These are phyloP conservation scores for Drosophila gaucha DNA, from an alignment of 2,888 invertebrate species.

Conservation along the genomic window DNA sequence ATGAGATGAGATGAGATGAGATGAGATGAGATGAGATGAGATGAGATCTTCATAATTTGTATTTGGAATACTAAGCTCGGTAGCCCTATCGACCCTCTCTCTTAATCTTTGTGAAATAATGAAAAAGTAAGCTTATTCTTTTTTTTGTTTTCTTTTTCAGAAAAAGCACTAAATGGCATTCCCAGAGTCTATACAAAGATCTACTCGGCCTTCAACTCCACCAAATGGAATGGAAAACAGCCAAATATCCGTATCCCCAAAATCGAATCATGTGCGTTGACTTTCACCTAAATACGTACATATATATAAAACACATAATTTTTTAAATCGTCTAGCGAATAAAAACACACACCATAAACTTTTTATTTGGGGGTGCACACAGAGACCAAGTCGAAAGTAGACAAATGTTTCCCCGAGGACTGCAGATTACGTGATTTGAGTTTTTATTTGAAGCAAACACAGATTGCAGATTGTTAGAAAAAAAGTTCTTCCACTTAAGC, in stretches of 20 bases:
- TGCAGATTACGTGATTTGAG: conserved; percentile 48
- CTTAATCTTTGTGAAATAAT: no score
- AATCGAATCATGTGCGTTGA: conserved; percentile 62
- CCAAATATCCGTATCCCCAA: conserved; percentile 52
- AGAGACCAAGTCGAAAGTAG: conserved; percentile 27
- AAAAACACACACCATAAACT: conserved; percentile 3
- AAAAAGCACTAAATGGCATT: conserved; percentile 38
- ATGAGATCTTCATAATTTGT: no score
- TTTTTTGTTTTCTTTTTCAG: conserved; percentile 35
- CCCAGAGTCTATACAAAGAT: conserved; percentile 28
- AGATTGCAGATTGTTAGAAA: background rate
- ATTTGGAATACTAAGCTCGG: no score
- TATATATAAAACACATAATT: background rate
- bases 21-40: no score
- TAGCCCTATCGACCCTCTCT: no score
- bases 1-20: no score
- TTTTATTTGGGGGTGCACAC: conserved; percentile 24
- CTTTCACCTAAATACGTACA: background rate
- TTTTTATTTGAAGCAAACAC: conserved; percentile 24
- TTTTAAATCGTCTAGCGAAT: conserved; percentile 8
- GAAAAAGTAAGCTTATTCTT: no score
- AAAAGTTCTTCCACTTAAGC: conserved; percentile 7
- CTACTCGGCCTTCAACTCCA: conserved; percentile 32
- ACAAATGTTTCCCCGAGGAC: conserved; percentile 60
- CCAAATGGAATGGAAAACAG: conserved; percentile 47